These are phyloP conservation scores for Taenaris catops DNA, from an alignment of 2,888 invertebrate genomes.

Conservation along the genomic window DNA sequence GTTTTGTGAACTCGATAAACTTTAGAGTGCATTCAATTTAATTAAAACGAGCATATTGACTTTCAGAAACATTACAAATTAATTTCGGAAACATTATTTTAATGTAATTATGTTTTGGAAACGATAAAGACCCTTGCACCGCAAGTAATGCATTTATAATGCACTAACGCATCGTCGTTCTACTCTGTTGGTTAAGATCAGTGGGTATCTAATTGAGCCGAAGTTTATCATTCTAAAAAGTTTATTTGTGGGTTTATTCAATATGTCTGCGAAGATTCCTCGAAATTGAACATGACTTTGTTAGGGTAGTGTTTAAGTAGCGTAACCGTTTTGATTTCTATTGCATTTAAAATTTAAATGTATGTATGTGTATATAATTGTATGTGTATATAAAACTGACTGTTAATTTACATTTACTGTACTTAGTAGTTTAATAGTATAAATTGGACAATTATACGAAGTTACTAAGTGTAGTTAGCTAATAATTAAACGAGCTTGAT, in stretches of 20 bases:
- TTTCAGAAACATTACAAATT: conserved; percentile 48
- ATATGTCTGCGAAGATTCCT: neutral
- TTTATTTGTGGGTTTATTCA: conserved; percentile 1
- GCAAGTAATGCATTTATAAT: conserved; percentile 34
- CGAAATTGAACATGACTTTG: conserved; percentile 2
- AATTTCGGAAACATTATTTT: conserved; percentile 48
- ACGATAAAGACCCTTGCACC: conserved; percentile 11
- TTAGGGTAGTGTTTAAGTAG: neutral
- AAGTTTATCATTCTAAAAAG: conserved; percentile 30
- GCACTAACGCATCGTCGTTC: conserved; percentile 36
- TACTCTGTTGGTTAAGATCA: conserved; percentile 40
- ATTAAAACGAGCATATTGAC: conserved; percentile 32
- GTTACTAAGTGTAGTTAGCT: too few relatives aligned
- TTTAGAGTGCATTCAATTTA: conserved; percentile 31
- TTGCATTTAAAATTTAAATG: too few relatives aligned
- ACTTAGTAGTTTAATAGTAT: too few relatives aligned
- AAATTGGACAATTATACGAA: too few relatives aligned
- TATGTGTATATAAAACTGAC: too few relatives aligned
- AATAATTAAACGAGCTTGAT: too few relatives aligned
- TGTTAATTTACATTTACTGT: too few relatives aligned
- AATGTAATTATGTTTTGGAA: conserved; percentile 35
- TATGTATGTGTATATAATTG: too few relatives aligned
- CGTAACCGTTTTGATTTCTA: conserved; percentile 3
- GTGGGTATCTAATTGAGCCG: conserved; percentile 27
- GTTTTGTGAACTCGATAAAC: conserved; percentile 14